These are phyloP conservation scores for Lucifuga dentata DNA, from an alignment of 2,113 vertebrate genomes.

Conservation along the genomic window DNA sequence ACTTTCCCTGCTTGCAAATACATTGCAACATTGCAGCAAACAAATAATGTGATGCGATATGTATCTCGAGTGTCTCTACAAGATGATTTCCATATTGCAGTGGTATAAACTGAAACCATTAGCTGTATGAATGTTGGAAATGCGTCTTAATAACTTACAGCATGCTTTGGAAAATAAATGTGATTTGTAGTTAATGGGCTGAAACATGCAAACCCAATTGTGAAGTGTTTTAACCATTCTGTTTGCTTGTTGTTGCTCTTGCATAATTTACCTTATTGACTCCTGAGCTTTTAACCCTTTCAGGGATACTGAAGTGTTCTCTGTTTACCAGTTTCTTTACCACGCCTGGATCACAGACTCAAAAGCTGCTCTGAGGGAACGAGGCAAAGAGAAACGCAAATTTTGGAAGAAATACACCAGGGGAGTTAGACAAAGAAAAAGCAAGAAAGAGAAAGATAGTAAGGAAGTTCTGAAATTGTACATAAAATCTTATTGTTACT, in stretches of 20 bases:
- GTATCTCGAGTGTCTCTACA: too few species aligned
- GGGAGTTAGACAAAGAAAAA: slow-evolving; percentile 79
- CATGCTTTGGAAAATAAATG: not conserved
- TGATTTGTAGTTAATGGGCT: not conserved
- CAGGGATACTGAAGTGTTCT: slow-evolving; percentile 19
- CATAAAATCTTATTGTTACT: not conserved
- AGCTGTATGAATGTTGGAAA: not conserved
- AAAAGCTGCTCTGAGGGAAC: slow-evolving; percentile 91
- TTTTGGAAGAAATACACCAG: slow-evolving; percentile 85
- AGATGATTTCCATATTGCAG: too few species aligned
- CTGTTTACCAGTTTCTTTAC: slow-evolving; percentile 91
- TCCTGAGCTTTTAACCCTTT: not conserved
- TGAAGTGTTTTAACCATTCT: not conserved
- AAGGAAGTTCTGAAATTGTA: not conserved
- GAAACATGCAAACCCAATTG: not conserved
- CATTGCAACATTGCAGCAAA: too few species aligned
- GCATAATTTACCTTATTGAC: not conserved
- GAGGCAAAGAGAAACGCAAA: slow-evolving; percentile 87
- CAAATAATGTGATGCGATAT: too few species aligned
- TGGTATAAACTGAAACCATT: not conserved
- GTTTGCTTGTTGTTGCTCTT: not conserved
- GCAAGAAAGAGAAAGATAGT: slow-evolving; percentile 89
- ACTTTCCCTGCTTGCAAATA: too few species aligned
- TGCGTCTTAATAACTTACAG: too few species aligned
- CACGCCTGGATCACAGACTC: slow-evolving; percentile 98